Evolutionary conservation across 1,140 invertebrate species (phyloP).

Genomic region (Cherax destructor): DNA sequence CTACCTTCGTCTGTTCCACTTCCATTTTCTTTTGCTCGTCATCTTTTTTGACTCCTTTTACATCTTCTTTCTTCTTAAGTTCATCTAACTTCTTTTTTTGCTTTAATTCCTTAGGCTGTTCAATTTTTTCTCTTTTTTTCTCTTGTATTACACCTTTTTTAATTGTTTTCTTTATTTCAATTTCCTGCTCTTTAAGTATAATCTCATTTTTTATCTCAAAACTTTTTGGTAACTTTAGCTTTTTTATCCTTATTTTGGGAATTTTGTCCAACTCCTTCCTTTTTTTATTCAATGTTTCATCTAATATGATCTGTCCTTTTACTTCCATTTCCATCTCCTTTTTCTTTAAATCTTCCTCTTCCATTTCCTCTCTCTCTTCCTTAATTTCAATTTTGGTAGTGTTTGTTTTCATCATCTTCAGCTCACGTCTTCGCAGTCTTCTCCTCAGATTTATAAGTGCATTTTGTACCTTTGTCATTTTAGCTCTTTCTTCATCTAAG

Average conservation of each 20-base stretch:
- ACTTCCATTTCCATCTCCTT: neutral
- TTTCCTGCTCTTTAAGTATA: neutral
- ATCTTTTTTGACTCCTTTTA: neutral
- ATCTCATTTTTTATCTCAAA: neutral
- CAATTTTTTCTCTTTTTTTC: neutral
- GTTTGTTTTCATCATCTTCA: neutral
- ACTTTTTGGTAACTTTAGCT: too few relatives aligned
- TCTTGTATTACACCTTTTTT: neutral
- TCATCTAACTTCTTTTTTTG: neutral
- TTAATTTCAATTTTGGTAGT: neutral
- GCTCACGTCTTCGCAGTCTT: neutral
- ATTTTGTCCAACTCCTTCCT: neutral
- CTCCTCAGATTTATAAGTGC: slow-evolving; percentile 3
- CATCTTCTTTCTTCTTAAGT: neutral
- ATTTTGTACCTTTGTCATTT: slow-evolving; percentile 25
- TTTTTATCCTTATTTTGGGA: neutral
- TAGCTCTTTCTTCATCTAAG: slow-evolving; percentile 23
- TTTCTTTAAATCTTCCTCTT: neutral
- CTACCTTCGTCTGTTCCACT: neutral
- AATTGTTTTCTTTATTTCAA: neutral
- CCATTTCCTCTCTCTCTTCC: neutral
- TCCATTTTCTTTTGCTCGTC: neutral
- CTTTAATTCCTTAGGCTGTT: neutral
- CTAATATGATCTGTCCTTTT: neutral
- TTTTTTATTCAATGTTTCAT: neutral